Base-by-base conservation (phyloP, 2,888 invertebrate genomes). In the Quadroppia sp. region DNA sequence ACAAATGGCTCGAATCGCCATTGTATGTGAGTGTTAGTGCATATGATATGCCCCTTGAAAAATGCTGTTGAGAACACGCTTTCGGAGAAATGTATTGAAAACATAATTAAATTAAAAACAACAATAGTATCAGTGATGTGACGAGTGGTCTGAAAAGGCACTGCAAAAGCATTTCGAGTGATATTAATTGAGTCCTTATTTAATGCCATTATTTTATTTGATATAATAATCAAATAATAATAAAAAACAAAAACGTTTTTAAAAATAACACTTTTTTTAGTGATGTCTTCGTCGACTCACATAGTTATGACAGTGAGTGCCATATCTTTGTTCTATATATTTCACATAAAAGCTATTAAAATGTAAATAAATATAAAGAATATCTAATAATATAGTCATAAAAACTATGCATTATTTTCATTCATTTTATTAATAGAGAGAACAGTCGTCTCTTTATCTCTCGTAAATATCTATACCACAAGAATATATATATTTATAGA, bases 1-100 rank as follows among this genome's bases (percentile, higher is more conserved):
- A 61, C 61, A 61, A 61, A 61, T 61, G 61, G 61, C 11, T 61
- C 61, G 61, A 11, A 61, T 61, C 61, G 32, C 17, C 17, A 61
- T 32, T 61, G 53, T 53, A 25, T 53, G 25, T 53, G 53, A 53
- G 53, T 53, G 53, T 53, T 23, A 53, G 53, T 53, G 53, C 53
- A 53, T 53, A 53, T 53, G 53, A 53, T 53, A 53, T 23, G 25
- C 36, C n/a, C n/a, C n/a, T n/a, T n/a, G n/a, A n/a, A n/a, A n/a
- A n/a, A n/a, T n/a, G n/a, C n/a, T n/a, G n/a, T n/a, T n/a, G n/a
- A n/a, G n/a, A n/a, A n/a, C n/a, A n/a, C n/a, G n/a, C n/a, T n/a
- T n/a, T n/a, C n/a, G n/a, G n/a, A n/a, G n/a, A n/a, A n/a, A n/a
- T n/a, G n/a, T n/a, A n/a, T n/a, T n/a, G n/a, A n/a, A n/a, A n/a